Evolutionary conservation across 2,888 invertebrate genomes (phyloP), one percentile per base, ranked within the genome.

Genomic region (Mellilla xanthometata): DNA sequence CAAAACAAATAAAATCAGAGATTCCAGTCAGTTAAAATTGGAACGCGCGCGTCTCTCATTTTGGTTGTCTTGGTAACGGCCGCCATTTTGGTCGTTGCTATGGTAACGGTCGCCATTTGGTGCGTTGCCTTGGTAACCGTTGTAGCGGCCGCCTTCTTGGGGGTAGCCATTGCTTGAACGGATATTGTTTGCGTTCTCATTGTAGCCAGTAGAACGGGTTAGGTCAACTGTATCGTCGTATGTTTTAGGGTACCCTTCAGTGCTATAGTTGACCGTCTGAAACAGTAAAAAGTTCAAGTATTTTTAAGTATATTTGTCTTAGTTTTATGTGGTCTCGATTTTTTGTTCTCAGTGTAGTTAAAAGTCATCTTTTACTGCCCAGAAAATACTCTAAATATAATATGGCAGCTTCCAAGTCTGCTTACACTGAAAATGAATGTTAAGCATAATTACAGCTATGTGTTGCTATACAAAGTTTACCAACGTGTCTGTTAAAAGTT

Each of bases 181-280:
- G 4, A 64, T 53, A 30, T 72, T 75, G 46, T 68, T 73, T 0
- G 81, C 72, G 39, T 84, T 85, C 8, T 60, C 56, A 30, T 82
- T 81, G 43, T 87, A 88, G 0, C 86, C 86, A 5, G n/a, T n/a
- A n/a, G 75, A 72, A 12, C 77, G 75, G 2, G 60, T 52, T 0
- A 72, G 54, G 3, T 72, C 70, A 47, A 81, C 85, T 0, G 90
- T 72, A 30, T 93, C 92, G 64, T 94, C 92, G 68, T 94, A 94
- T 2, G 92, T 91, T 53, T 91, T 91, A 8, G 94, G 93, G 49
- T 92, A 94, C 1, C 93, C 93, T 55, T 93, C 93, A 2, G 93
- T 93, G 62, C 93, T 92, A 76, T 93, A 93, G 58, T 91, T 92
- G 3, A 94, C 93, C 43, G 92, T 92, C 88, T 92, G 89, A 2